These are phyloP conservation scores for Oryzias dopingdopingensis DNA, from an alignment of 2,797 vertebrate species.

Conservation along the genomic window DNA sequence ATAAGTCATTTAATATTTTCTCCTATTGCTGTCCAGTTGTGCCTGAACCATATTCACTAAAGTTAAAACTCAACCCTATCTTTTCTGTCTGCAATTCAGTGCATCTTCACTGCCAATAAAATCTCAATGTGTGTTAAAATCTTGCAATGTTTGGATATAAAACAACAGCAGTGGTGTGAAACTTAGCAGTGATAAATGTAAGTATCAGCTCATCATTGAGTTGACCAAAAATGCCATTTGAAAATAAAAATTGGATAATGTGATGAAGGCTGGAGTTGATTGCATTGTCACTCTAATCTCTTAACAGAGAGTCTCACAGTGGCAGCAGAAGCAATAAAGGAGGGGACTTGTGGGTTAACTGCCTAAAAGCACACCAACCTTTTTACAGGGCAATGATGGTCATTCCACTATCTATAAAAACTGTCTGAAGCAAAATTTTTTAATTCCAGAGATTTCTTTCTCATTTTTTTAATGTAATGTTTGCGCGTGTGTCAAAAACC, in stretches of 20 bases:
- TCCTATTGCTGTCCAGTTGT: neutral
- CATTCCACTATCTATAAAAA: neutral
- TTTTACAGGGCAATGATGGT: neutral
- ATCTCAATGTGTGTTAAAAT: neutral
- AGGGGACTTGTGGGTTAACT: conserved; percentile 7
- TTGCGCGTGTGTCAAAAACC: too few relatives aligned
- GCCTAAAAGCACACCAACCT: neutral
- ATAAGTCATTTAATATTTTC: conserved; percentile 27
- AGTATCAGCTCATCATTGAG: neutral
- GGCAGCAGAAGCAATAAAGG: neutral
- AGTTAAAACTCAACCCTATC: conserved; percentile 12
- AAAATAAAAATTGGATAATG: too few relatives aligned
- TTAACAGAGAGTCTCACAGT: neutral
- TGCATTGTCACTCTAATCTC: conserved; percentile 6
- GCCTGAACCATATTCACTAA: conserved; percentile 1
- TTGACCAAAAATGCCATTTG: neutral
- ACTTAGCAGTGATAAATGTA: neutral
- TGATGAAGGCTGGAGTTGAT: too few relatives aligned
- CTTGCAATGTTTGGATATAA: neutral
- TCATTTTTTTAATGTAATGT: too few relatives aligned
- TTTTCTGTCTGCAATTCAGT: conserved; percentile 4
- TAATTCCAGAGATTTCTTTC: too few relatives aligned
- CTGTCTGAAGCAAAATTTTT: neutral
- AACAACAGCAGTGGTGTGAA: neutral
- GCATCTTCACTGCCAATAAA: neutral